phyloP scores from a whole-genome alignment of 2,113 vertebrate species.

The Oryzias celebensis region DNA sequence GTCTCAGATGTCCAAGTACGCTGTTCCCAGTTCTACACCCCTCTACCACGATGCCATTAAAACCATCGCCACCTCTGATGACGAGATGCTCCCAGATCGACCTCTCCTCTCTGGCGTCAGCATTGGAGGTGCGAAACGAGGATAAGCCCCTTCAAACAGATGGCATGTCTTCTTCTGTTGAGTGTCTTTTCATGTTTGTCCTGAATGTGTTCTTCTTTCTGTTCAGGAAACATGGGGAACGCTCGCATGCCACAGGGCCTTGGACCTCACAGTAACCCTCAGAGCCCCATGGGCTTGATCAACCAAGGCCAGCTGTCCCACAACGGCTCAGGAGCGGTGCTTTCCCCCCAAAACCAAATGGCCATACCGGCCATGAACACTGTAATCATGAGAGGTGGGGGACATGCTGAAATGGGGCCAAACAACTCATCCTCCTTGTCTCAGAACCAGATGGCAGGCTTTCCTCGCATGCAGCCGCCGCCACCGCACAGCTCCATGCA shows the following conservation, averaged over 20 bases:
- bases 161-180: neutral
- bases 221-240: constrained; percentile 81
- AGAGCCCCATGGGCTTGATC: constrained; percentile 90
- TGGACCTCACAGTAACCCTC: constrained; percentile 81
- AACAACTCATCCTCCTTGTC: constrained; percentile 85
- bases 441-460: constrained; percentile 80
- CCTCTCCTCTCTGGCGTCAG: constrained; percentile 86
- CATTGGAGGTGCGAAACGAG: constrained; percentile 81
- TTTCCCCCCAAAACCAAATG: constrained; percentile 89
- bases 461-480: constrained; percentile 77
- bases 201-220: constrained; percentile 9
- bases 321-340: constrained; percentile 82
- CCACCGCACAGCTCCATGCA: constrained; percentile 79
- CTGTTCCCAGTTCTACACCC: constrained; percentile 95
- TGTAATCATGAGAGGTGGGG: constrained; percentile 80
- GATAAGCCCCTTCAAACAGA: neutral
- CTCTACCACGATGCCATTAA: constrained; percentile 99
- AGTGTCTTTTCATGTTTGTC: neutral
- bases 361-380: constrained; percentile 86
- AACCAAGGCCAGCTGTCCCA: constrained; percentile 89
- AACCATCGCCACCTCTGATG: constrained; percentile 96
- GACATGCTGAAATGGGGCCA: constrained; percentile 81
- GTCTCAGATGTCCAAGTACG: constrained; percentile 99
- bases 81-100: constrained; percentile 90
- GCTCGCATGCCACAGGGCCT: constrained; percentile 83